phyloP scores from a whole-genome alignment of 2,888 invertebrate genomes.

The Oligia latruncula region DNA sequence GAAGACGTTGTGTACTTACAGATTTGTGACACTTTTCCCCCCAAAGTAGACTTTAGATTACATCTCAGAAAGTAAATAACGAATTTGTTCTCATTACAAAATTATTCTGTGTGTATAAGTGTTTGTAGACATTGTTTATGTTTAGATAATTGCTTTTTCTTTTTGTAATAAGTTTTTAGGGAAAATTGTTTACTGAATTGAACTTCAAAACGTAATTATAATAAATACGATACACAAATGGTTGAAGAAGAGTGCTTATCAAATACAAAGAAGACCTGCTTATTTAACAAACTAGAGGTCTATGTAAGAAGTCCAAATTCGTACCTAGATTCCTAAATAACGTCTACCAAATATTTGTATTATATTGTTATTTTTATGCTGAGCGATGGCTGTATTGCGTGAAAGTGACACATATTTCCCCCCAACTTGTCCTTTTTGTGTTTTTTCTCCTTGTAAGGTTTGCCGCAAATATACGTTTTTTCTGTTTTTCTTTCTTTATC shows the following conservation, averaged over 20 bases:
- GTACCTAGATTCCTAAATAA: background rate
- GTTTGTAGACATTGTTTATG: conserved; percentile 28
- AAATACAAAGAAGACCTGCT: background rate
- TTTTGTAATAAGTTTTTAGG: background rate
- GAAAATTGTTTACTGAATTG: background rate
- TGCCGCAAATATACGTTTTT: background rate
- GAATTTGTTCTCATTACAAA: conserved; percentile 20
- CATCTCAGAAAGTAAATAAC: conserved; percentile 13
- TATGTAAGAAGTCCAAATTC: background rate
- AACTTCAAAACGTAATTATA: background rate
- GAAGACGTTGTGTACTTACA: conserved; percentile 73
- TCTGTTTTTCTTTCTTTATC: background rate
- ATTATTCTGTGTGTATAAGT: background rate
- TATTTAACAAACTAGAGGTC: background rate
- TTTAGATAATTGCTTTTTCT: conserved; percentile 34
- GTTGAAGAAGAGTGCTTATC: background rate
- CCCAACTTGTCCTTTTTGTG: background rate
- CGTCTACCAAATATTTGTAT: background rate
- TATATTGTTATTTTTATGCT: background rate
- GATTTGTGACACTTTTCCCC: conserved; percentile 61
- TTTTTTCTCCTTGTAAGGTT: background rate
- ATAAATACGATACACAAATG: background rate
- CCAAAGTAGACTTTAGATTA: conserved; percentile 35
- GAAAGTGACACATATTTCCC: background rate
- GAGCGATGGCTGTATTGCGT: background rate